Base-by-base conservation (phyloP, 2,797 vertebrate genomes). In the Premnoplex brunnescens region DNA sequence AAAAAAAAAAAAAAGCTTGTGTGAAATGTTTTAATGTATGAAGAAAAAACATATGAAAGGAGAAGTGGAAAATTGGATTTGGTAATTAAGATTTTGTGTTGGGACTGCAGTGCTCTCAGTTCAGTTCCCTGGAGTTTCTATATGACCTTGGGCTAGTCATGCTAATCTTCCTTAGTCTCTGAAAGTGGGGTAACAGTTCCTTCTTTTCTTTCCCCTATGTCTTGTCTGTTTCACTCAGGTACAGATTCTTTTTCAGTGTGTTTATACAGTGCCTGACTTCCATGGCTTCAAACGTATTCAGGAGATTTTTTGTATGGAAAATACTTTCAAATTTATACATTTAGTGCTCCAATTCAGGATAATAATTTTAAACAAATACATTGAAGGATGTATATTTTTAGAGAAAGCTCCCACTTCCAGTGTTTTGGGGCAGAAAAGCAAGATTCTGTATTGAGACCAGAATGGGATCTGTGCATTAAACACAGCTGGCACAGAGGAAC, bases 41-140 rank as follows among this genome's bases (percentile, higher is more conserved):
- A 85, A 83, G 44, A 48, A 83, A 88, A 75, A 67, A 12, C 5
- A 27, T 75, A 62, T 69, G 52, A 91, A 91, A 96, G 67, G 32
- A 78, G 56, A 63, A 78, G 43, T 80, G 59, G 49, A 89, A 96
- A 89, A 92, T 66, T 82, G 8, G 85, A 93, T 95, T 95, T 76
- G 27, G 44, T 91, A 91, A 95, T 88, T 92, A 90, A 69, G 64
- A 59, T 73, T 93, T 88, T 94, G 69, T 81, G 44, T 81, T 86
- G 71, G 48, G 66, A 95, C 74, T 5, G 4, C 23, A 24, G 27
- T 87, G 64, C 37, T 72, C 51, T 39, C 4, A 1, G 62, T 81
- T 83, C 85, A 44, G 34, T 69, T 82, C 93, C 49, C 87, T 51
- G 11, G 77, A 88, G 56, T 73, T 73, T 84, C 63, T 79, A 2